phyloP scores from a whole-genome alignment of 2,888 invertebrate species.

The Timema podura region DNA sequence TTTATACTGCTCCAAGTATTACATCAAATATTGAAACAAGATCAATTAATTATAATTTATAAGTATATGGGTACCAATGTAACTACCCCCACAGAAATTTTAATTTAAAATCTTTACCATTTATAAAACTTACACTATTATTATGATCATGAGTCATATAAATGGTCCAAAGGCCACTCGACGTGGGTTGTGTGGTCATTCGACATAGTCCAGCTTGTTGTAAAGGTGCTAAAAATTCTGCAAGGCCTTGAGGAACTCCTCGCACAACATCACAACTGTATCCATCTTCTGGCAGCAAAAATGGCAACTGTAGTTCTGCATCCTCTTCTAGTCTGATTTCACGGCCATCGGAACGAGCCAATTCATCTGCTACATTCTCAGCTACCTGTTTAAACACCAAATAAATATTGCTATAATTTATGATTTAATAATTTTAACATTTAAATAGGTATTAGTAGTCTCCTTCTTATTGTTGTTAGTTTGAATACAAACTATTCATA shows the following conservation, averaged over 20 bases:
- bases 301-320: constrained; percentile 80
- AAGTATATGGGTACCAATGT: too few species aligned
- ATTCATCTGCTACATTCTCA: constrained; percentile 85
- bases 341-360: constrained; percentile 84
- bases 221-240: constrained; percentile 80
- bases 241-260: constrained; percentile 82
- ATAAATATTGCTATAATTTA: not conserved
- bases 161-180: constrained; percentile 92
- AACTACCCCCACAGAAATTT: too few species aligned
- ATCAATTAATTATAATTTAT: too few species aligned
- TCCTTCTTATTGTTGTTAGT: too few species aligned
- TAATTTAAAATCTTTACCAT: too few species aligned
- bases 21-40: too few species aligned
- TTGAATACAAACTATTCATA: too few species aligned
- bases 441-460: too few species aligned
- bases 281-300: constrained; percentile 94
- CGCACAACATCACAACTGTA: constrained; percentile 95
- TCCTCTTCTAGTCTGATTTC: constrained; percentile 91
- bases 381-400: constrained; percentile 57
- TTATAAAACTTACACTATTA: constrained; percentile 40
- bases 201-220: constrained; percentile 84
- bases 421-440: too few species aligned
- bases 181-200: constrained; percentile 84
- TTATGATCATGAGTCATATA: constrained; percentile 70
- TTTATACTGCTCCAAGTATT: too few species aligned